phyloP scores from a whole-genome alignment of 2,797 vertebrate genomes.

The Acipenser transmontanus region DNA sequence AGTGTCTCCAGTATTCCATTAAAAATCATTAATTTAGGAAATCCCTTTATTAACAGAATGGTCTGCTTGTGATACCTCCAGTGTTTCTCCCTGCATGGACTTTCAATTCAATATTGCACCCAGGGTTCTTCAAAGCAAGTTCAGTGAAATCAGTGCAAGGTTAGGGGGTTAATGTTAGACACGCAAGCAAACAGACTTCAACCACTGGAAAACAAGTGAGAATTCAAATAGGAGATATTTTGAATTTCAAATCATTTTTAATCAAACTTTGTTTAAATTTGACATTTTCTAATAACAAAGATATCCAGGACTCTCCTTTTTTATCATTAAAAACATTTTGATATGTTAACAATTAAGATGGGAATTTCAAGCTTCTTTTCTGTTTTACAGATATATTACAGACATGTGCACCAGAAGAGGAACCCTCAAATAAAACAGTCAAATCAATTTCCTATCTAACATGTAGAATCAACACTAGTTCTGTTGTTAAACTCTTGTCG shows the following conservation, averaged over 20 bases:
- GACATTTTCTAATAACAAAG: slow-evolving; percentile 63
- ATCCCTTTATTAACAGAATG: too few species aligned
- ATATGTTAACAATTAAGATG: slow-evolving; percentile 58
- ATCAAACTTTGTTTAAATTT: slow-evolving; percentile 63
- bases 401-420: slow-evolving; percentile 42
- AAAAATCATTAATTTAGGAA: too few species aligned
- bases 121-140: too few species aligned
- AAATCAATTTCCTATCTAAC: slow-evolving; percentile 52
- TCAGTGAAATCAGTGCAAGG: too few species aligned
- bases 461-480: slow-evolving; percentile 43
- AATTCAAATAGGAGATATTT: slow-evolving; percentile 2
- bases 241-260: slow-evolving; percentile 64
- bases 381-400: slow-evolving; percentile 64
- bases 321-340: slow-evolving; percentile 60
- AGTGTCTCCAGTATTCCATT: too few species aligned
- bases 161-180: too few species aligned
- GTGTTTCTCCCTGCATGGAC: too few species aligned
- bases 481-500: slow-evolving; percentile 43
- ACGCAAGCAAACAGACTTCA: too few species aligned
- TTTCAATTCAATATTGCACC: too few species aligned
- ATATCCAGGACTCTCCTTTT: slow-evolving; percentile 55
- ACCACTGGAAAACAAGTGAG: too few species aligned
- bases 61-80: too few species aligned
- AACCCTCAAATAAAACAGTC: slow-evolving; percentile 57
- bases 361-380: slow-evolving; percentile 48